These are phyloP conservation scores for Limenitis camilla DNA, from an alignment of 2,888 invertebrate genomes.

Conservation along the genomic window DNA sequence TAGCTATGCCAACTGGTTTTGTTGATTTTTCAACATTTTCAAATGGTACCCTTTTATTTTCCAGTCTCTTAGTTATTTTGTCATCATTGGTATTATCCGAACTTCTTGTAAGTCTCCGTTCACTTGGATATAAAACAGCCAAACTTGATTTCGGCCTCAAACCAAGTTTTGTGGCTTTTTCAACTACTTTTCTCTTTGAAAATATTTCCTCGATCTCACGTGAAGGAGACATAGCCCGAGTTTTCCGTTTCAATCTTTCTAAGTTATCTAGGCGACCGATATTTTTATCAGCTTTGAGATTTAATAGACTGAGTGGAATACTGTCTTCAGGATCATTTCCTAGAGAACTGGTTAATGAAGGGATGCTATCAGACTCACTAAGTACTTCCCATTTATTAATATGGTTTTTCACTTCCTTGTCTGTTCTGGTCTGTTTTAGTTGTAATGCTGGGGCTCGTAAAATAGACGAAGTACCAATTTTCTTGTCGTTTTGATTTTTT, in stretches of 20 bases:
- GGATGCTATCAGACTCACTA: slow-evolving; percentile 76
- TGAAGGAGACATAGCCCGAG: slow-evolving; percentile 74
- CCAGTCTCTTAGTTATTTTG: slow-evolving; percentile 31
- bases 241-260: slow-evolving; percentile 70
- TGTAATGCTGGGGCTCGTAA: slow-evolving; percentile 63
- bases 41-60: slow-evolving; percentile 37
- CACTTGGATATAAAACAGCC: slow-evolving; percentile 58
- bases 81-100: slow-evolving; percentile 54
- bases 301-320: slow-evolving; percentile 70
- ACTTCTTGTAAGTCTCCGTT: slow-evolving; percentile 58
- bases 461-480: slow-evolving; percentile 49
- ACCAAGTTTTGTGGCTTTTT: slow-evolving; percentile 48
- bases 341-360: slow-evolving; percentile 63
- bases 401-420: slow-evolving; percentile 58
- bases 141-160: slow-evolving; percentile 65
- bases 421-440: slow-evolving; percentile 56
- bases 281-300: slow-evolving; percentile 53
- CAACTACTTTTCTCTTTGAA: slow-evolving; percentile 58
- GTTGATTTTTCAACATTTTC: slow-evolving; percentile 36
- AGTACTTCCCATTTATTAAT: slow-evolving; percentile 74
- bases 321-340: slow-evolving; percentile 75
- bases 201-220: slow-evolving; percentile 75
- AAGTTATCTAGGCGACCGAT: slow-evolving; percentile 48
- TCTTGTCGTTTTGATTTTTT: slow-evolving; percentile 39
- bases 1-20: slow-evolving; percentile 45